Percentiles rank a stretch among this genome's conserved stretches.
phyloP scores from a whole-genome alignment of 2,888 invertebrate genomes.

The Eilema griseolum region DNA sequence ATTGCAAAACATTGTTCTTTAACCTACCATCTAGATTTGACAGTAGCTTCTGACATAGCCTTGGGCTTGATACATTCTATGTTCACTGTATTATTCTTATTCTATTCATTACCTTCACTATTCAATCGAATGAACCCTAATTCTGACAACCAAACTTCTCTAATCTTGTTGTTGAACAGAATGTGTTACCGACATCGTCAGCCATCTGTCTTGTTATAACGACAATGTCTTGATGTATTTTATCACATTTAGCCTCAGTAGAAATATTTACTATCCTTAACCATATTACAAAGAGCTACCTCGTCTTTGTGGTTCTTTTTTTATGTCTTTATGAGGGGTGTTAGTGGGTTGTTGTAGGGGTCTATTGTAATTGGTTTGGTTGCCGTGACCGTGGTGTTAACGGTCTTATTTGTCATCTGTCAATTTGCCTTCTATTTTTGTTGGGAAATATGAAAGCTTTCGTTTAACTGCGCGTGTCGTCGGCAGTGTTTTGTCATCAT shows the following conservation, averaged over 20 bases:
- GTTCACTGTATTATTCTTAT: conserved; percentile 34
- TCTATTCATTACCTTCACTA: conserved; percentile 49
- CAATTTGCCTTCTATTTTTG: conserved; percentile 85
- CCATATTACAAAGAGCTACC: conserved; percentile 63
- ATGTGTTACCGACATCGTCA: conserved; percentile 71
- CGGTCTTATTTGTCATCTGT: conserved; percentile 86
- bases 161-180: conserved; percentile 68
- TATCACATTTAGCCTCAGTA: conserved; percentile 82
- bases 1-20: conserved; percentile 32
- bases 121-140: conserved; percentile 63
- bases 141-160: conserved; percentile 54
- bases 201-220: conserved; percentile 82
- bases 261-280: conserved; percentile 77
- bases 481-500: conserved; percentile 80
- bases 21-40: conserved; percentile 30
- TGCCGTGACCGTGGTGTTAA: conserved; percentile 80
- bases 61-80: conserved; percentile 26
- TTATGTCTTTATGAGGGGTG: conserved; percentile 18
- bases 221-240: conserved; percentile 86
- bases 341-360: conserved; percentile 42
- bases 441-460: conserved; percentile 82
- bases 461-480: conserved; percentile 74
- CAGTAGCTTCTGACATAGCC: conserved; percentile 39
- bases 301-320: conserved; percentile 40
- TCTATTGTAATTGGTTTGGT: conserved; percentile 62